Evolutionary conservation across 2,797 vertebrate species (phyloP), one percentile per base, ranked within the genome.

Genomic region (Perodicticus potto): DNA sequence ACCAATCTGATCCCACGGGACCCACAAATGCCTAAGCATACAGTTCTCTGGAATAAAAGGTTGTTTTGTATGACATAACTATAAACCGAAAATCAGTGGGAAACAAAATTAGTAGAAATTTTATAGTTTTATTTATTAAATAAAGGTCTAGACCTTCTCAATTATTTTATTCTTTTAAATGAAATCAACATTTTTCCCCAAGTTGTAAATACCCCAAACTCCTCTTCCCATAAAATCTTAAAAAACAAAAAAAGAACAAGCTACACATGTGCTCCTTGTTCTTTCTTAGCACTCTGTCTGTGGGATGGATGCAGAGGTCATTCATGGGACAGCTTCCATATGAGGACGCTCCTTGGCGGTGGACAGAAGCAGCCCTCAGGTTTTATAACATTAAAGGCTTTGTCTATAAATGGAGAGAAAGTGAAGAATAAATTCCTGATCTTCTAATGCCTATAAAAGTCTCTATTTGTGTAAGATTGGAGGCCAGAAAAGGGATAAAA

Each of bases 401-500:
- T 70, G n/a, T 94, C 86, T 87, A 13, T 65, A 45, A 93, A 72
- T 20, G 6, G 8, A 85, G 19, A 72, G 25, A 72, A 67, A 80
- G 72, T 83, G 49, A 94, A 77, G 32, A 91, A 73, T 72, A 96
- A 88, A 92, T 37, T 32, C n/a, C 57, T 43, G 7, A 19, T 89
- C 65, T 91, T 32, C 61, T 72, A 92, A 70, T 7, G 29, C 63
- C 81, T 80, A 65, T 37, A 89, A n/a, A 40, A 82, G 59, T 95
- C 49, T 94, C n/a, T n/a, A 88, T 27, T 72, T 93, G 74, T 80
- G 6, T 73, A 72, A 93, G 40, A 89, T 55, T 90, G 81, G 89
- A 96, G 95, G 70, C 45, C 70, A 94, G 70, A 61, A 91, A 95
- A 97, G 40, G 59, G 93, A 96, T 92, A 86, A 93, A 92, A 94